Evolutionary conservation across 2,888 invertebrate genomes (phyloP).

Genomic region (Pyrochroa serraticornis): DNA sequence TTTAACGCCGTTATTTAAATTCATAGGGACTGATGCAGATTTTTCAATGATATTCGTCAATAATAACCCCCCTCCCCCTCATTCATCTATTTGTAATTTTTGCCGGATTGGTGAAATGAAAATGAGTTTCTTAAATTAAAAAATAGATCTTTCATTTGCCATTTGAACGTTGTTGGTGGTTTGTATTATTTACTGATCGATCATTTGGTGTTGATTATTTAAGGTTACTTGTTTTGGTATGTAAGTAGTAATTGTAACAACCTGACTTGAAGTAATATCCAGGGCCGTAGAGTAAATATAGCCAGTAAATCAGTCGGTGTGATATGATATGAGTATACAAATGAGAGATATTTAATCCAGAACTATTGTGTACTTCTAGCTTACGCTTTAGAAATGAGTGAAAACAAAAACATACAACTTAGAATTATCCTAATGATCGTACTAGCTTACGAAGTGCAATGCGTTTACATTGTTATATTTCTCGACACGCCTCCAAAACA

Average conservation of each 20-base stretch:
- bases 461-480: conserved; percentile 33
- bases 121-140: conserved; percentile 35
- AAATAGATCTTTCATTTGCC: conserved; percentile 39
- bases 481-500: conserved; percentile 27
- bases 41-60: conserved; percentile 35
- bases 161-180: conserved; percentile 42
- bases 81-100: too few relatives aligned
- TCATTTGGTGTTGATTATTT: conserved; percentile 46
- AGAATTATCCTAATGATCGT: conserved; percentile 48
- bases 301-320: conserved; percentile 18
- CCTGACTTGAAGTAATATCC: conserved; percentile 22
- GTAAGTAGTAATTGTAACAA: conserved; percentile 33
- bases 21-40: conserved; percentile 29
- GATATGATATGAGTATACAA: conserved; percentile 22
- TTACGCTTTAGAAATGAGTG: conserved; percentile 51
- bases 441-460: conserved; percentile 52
- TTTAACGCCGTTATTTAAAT: too few relatives aligned
- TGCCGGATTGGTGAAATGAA: conserved; percentile 11
- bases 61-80: too few relatives aligned
- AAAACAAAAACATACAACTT: conserved; percentile 46
- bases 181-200: conserved; percentile 40
- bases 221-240: conserved; percentile 44
- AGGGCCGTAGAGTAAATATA: conserved; percentile 27
- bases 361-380: conserved; percentile 48
- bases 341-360: conserved; percentile 33